Evolutionary conservation across 2,113 vertebrate genomes (phyloP).

Genomic region (Scartelaos histophorus): DNA sequence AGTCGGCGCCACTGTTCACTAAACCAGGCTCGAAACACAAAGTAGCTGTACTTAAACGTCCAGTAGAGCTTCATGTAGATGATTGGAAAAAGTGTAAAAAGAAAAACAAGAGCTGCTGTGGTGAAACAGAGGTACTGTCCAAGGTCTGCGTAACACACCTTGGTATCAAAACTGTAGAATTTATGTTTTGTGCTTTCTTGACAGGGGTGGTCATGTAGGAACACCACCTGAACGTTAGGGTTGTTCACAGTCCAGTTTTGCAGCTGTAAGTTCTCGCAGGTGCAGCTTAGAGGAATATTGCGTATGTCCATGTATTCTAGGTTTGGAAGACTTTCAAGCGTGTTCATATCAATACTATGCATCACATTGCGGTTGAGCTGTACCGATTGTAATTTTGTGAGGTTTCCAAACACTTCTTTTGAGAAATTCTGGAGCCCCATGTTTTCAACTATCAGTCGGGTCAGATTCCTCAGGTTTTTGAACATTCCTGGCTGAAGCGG

Average conservation of each 20-base stretch:
- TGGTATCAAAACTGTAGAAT: slow-evolving; percentile 77
- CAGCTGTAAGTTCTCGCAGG: slow-evolving; percentile 67
- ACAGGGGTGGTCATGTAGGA: slow-evolving; percentile 64
- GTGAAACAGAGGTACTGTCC: slow-evolving; percentile 74
- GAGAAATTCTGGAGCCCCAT: slow-evolving; percentile 79
- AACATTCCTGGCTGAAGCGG: slow-evolving; percentile 79
- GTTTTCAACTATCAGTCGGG: slow-evolving; percentile 77
- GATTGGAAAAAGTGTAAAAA: slow-evolving; percentile 74
- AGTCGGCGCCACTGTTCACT: slow-evolving; percentile 78
- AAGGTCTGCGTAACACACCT: slow-evolving; percentile 78
- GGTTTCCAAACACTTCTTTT: slow-evolving; percentile 80
- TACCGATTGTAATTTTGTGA: slow-evolving; percentile 69
- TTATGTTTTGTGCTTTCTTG: slow-evolving; percentile 38
- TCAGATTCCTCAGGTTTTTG: slow-evolving; percentile 78
- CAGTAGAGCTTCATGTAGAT: slow-evolving; percentile 79
- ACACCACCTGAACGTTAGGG: slow-evolving; percentile 77
- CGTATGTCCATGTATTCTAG: slow-evolving; percentile 83
- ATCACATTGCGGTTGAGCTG: slow-evolving; percentile 81
- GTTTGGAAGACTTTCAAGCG: slow-evolving; percentile 64
- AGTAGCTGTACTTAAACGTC: slow-evolving; percentile 82
- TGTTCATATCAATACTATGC: slow-evolving; percentile 58
- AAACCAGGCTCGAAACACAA: slow-evolving; percentile 82
- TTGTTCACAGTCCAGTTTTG: slow-evolving; percentile 69
- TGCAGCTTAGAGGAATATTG: slow-evolving; percentile 81
- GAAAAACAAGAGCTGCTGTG: slow-evolving; percentile 65